Conservation (phyloP, 2,888 invertebrate species). For the Spatulosminthurus flaviceps region DNA sequence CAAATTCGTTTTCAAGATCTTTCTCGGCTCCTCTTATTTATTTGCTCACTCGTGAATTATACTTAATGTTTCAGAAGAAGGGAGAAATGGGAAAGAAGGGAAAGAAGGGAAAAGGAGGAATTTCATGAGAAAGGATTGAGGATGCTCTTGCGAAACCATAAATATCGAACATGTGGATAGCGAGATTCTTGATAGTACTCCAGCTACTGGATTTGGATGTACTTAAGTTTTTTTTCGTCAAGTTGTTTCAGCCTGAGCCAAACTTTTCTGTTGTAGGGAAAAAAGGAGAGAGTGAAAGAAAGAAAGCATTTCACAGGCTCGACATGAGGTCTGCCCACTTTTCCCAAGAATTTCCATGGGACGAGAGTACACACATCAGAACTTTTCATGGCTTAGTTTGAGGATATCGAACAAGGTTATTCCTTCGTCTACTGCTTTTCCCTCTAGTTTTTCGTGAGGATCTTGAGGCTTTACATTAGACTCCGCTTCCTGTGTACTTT, state of each 20-base stretch:
- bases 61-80: background rate
- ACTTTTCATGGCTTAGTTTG: background rate
- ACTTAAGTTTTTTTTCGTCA: background rate
- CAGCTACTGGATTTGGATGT: background rate
- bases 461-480: constrained; percentile 9
- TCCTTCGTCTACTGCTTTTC: background rate
- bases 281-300: background rate
- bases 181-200: background rate
- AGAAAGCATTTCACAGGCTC: constrained; percentile 5
- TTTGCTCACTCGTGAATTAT: background rate
- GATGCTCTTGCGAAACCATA: constrained; percentile 14
- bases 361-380: background rate
- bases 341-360: constrained; percentile 21
- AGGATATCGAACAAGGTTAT: background rate
- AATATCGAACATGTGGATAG: constrained; percentile 1
- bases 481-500: background rate
- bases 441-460: background rate
- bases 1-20: no score
- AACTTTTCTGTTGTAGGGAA: background rate
- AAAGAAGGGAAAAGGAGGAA: background rate
- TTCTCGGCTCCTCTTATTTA: background rate
- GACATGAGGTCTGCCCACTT: background rate
- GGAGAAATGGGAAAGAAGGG: background rate
- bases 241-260: background rate
- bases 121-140: background rate